phyloP scores from a whole-genome alignment of 2,113 vertebrate genomes.

The Phocoena phocoena region DNA sequence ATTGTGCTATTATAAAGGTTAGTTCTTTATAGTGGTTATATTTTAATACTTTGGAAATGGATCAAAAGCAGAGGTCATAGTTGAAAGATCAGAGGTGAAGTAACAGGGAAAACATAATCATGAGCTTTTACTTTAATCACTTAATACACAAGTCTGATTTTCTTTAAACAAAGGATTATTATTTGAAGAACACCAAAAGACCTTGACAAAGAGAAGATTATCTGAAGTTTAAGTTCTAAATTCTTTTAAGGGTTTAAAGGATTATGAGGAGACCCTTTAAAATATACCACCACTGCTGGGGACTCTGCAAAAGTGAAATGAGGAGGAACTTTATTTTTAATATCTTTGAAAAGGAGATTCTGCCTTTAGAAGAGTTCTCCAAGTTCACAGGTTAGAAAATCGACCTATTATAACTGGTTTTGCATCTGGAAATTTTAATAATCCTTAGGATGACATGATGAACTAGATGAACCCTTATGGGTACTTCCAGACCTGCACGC shows the following conservation, averaged over 20 bases:
- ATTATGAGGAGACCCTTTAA: constrained; percentile 50
- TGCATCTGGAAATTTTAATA: constrained; percentile 63
- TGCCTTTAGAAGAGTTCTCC: constrained; percentile 67
- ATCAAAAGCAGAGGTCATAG: constrained; percentile 69
- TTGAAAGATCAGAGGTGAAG: constrained; percentile 72
- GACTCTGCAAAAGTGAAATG: constrained; percentile 53
- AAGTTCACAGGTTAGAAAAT: constrained; percentile 52
- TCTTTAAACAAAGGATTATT: constrained; percentile 67
- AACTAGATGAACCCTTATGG: constrained; percentile 42
- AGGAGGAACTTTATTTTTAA: constrained; percentile 66
- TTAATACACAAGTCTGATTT: constrained; percentile 71
- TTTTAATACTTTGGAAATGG: constrained; percentile 67
- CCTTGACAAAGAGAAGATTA: constrained; percentile 63
- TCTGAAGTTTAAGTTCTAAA: constrained; percentile 74
- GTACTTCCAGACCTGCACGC: not conserved
- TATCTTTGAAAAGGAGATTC: constrained; percentile 74
- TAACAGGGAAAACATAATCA: constrained; percentile 67
- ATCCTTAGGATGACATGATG: constrained; percentile 43
- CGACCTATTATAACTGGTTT: constrained; percentile 53
- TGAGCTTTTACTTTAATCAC: constrained; percentile 73
- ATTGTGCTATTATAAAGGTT: constrained; percentile 26
- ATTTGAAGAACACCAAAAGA: constrained; percentile 71
- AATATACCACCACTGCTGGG: constrained; percentile 48
- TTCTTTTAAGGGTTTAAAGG: constrained; percentile 68
- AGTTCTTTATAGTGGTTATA: constrained; percentile 51